Evolutionary conservation across 2,797 vertebrate genomes (phyloP), one percentile per base, ranked within the genome.

Genomic region (Pseudochaenichthys georgianus): DNA sequence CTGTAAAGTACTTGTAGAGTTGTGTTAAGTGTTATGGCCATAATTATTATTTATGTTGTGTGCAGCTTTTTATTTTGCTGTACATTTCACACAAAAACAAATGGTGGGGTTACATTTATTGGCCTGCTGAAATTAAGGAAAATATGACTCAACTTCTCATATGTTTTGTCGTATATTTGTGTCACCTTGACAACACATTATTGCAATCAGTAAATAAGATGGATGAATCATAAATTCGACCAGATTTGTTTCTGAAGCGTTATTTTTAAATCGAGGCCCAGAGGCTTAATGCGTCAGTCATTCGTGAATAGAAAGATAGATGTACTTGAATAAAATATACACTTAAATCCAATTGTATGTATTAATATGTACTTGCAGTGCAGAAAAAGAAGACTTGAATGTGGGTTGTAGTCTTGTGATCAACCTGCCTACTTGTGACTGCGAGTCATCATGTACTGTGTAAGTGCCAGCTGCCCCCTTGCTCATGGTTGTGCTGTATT

Each of bases 391-490:
- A 53, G 19, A 78, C 59, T 47, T 69, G 47, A 78, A 71, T n/a
- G 58, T 73, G 57, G 3, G 80, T 63, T 78, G 51, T 78, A 72
- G 72, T 86, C 78, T 76, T 75, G 77, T 80, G 89, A 91, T 85
- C 80, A 87, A 82, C 65, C 61, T 71, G 64, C 58, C 71, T 78
- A 64, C 72, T 69, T 87, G 78, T 87, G 80, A 89, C 66, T 61
- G 58, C 91, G 88, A 92, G 84, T 93, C 91, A 93, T 86, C 84
- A 52, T 62, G 59, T 73, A 47, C 45, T 78, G 70, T 64, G 65
- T 23, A 77, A 75, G 58, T n/a, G 53, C 62, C 76, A 60, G 78
- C 67, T 85, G 72, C 66, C 47, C 75, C 63, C 58, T 78, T 75
- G 70, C 23, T 88, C 78, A 64, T 55, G 54, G 43, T 63, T 62